phyloP scores from a whole-genome alignment of 64 coral and sea anemone species.

The Porites australiensis region DNA sequence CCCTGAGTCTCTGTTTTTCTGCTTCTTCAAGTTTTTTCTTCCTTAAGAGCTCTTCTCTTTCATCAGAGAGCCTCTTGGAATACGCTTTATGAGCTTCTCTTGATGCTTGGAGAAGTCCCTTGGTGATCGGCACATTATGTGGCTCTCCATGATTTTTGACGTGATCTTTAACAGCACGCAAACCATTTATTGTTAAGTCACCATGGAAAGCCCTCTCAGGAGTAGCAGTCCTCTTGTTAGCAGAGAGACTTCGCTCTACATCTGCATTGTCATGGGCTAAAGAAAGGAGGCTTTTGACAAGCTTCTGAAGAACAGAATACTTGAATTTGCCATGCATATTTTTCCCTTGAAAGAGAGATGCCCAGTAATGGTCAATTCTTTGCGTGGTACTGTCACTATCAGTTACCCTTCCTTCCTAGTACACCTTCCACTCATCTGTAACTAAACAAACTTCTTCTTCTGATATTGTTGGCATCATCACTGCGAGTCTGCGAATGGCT shows the following conservation, averaged over 20 bases:
- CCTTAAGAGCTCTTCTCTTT: constrained; percentile 58
- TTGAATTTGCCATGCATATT: constrained; percentile 37
- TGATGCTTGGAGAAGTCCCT: constrained; percentile 61
- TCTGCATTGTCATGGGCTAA: constrained; percentile 68
- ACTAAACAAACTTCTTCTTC: constrained; percentile 56
- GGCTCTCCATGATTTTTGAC: constrained; percentile 54
- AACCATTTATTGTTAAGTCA: constrained; percentile 71
- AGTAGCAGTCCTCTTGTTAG: constrained; percentile 62
- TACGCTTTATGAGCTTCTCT: constrained; percentile 54
- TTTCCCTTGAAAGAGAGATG: constrained; percentile 61
- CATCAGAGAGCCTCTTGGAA: constrained; percentile 51
- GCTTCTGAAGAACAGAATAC: constrained; percentile 60
- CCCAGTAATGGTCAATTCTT: constrained; percentile 63
- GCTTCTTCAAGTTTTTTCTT: constrained; percentile 50
- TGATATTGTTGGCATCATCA: constrained; percentile 59
- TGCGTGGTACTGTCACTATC: constrained; percentile 16
- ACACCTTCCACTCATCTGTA: constrained; percentile 67
- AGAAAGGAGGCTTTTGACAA: constrained; percentile 26
- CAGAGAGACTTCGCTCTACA: constrained; percentile 54
- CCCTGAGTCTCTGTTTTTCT: constrained; percentile 43
- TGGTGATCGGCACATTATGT: constrained; percentile 58
- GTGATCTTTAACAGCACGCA: constrained; percentile 71
- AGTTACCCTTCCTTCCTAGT: constrained; percentile 19
- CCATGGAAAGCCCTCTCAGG: constrained; percentile 56
- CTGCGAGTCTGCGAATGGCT: constrained; percentile 68